Evolutionary conservation across 2,888 invertebrate species (phyloP).

Genomic region (Euspilapteryx auroguttella): DNA sequence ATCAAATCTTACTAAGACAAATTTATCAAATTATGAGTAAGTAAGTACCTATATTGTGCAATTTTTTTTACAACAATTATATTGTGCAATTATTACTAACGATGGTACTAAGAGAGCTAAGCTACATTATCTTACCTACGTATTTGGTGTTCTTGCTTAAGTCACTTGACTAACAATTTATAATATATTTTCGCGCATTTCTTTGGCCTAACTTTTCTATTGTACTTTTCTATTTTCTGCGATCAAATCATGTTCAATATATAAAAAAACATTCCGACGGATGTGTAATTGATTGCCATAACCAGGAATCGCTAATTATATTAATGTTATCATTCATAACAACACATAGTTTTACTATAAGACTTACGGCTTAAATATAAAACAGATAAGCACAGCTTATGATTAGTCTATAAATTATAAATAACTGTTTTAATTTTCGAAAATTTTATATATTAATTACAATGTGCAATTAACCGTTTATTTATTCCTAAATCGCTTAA

Average conservation of each 20-base stretch:
- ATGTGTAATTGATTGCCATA: not conserved
- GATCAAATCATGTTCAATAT: not conserved
- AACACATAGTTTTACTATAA: not conserved
- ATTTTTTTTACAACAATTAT: too few species aligned
- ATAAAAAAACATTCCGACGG: not conserved
- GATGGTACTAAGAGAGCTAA: too few species aligned
- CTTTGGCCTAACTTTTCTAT: too few species aligned
- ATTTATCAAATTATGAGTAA: too few species aligned
- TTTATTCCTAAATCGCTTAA: conserved; percentile 25
- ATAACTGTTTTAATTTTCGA: conserved; percentile 28
- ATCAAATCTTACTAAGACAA: too few species aligned
- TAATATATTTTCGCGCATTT: too few species aligned
- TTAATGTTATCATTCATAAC: not conserved
- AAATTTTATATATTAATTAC: conserved; percentile 33
- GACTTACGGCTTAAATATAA: not conserved
- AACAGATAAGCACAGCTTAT: conserved; percentile 36
- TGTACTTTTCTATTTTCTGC: too few species aligned
- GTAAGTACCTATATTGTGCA: too few species aligned
- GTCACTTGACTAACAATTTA: too few species aligned
- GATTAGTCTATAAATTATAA: conserved; percentile 11
- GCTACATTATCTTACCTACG: too few species aligned
- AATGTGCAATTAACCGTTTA: conserved; percentile 50
- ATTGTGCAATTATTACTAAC: too few species aligned
- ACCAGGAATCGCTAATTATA: not conserved
- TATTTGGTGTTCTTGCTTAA: too few species aligned